These are phyloP conservation scores for Spongilla lacustris DNA, from an alignment of 37 sponge, comb jelly and placozoan species.

Conservation along the genomic window DNA sequence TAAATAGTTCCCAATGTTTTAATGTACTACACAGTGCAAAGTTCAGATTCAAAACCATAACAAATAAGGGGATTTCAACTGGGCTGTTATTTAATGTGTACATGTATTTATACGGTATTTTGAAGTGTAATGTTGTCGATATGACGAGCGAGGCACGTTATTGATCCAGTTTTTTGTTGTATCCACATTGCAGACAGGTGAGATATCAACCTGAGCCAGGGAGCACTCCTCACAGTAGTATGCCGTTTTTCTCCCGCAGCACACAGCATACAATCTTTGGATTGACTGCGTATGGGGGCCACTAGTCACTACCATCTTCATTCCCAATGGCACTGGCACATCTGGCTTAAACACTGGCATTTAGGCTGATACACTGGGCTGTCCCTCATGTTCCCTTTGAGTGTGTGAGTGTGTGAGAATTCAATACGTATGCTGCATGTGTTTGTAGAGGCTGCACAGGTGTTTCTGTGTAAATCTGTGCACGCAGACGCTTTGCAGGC, in stretches of 20 bases:
- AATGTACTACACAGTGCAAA: background rate
- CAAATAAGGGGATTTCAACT: too few relatives aligned
- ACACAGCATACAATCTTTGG: background rate
- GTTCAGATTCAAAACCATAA: background rate
- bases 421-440: background rate
- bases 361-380: background rate
- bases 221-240: background rate
- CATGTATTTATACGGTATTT: background rate
- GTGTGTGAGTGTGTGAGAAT: background rate
- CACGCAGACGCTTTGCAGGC: background rate
- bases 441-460: background rate
- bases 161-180: background rate
- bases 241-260: background rate
- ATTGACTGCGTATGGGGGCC: background rate
- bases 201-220: background rate
- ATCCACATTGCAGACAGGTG: background rate
- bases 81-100: background rate
- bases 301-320: background rate
- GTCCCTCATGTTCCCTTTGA: background rate
- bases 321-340: too few relatives aligned
- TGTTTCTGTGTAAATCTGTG: background rate
- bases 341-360: background rate
- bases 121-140: background rate
- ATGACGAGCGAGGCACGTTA: background rate
- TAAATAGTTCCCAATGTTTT: background rate